Base-by-base conservation (phyloP, 1,140 invertebrate genomes). In the Pygmarrhopalites habei region DNA sequence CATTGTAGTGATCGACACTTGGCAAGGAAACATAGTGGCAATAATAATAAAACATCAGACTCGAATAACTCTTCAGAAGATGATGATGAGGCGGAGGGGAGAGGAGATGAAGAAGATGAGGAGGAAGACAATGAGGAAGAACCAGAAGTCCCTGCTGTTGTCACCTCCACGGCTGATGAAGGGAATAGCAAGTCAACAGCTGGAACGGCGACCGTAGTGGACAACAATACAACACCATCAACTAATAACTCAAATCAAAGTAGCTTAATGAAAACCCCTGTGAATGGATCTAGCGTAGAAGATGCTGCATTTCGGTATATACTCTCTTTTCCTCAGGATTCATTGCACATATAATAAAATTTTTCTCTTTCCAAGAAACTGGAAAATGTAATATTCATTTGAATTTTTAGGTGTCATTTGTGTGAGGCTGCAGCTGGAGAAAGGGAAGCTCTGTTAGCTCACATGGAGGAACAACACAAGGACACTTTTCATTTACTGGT, bases 1-100 rank as follows among this genome's bases (percentile, higher is more conserved):
- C n/a, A n/a, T n/a, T n/a, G n/a, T n/a, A n/a, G n/a, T 74, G 95
- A 97, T 71, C 85, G 94, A 17, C 95, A 98, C 74, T 75, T 97
- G 56, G 76, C 93, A 23, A 79, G 92, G 17, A 95, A 95, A 74
- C 93, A 97, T 73, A 88, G 62, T 23, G 47, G 58, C 32, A 32
- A 19, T 53, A 10, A n/a, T 26, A 63, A 64, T 85, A 62, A 89
- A 88, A 69, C 88, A 90, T 72, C 82, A 85, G 71, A 82, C 83
- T 12, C 51, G 21, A 55, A 82, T 44, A 67, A 68, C 65, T 65
- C 68, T 12, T 67, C 71, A 53, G 68, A 59, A 49, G 62, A 67
- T 44, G 65, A 64, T 14, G 58, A 60, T 21, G 64, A 60, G 17
- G 62, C 58, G 1, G 57, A 53, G 29, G 64, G 49, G 21, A 62